Evolutionary conservation across 2,113 vertebrate genomes (phyloP).

Genomic region (Bucco capensis): DNA sequence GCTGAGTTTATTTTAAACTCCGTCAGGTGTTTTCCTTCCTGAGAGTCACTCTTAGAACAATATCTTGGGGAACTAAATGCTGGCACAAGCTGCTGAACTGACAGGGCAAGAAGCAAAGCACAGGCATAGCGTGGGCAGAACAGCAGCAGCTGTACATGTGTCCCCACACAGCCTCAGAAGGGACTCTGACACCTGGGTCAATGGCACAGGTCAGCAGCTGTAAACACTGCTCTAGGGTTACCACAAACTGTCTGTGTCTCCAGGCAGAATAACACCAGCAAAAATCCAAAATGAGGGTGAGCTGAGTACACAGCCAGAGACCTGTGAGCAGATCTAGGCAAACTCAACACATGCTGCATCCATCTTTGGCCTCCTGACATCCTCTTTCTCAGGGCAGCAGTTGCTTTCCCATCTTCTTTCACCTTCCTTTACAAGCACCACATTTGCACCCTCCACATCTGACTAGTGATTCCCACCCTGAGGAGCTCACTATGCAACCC

Average conservation of each 20-base stretch:
- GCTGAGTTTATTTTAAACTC: constrained; percentile 25
- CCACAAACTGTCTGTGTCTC: background rate
- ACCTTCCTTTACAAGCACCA: background rate
- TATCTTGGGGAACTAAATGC: background rate
- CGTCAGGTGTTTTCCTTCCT: constrained; percentile 31
- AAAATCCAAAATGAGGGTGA: background rate
- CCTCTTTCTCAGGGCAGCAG: background rate
- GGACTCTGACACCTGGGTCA: background rate
- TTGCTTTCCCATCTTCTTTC: background rate
- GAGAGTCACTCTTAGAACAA: constrained; percentile 31
- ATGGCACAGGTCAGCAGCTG: background rate
- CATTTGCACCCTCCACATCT: background rate
- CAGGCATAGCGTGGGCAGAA: background rate
- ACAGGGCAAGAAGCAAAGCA: background rate
- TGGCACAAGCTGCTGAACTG: background rate
- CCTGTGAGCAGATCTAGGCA: background rate
- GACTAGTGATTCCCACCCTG: background rate
- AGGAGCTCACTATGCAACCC: background rate
- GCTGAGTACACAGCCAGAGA: background rate
- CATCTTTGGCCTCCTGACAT: background rate
- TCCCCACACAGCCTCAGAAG: background rate
- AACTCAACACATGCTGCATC: background rate
- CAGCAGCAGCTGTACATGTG: background rate
- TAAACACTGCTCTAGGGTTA: background rate
- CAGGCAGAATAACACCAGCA: background rate